phyloP scores from a whole-genome alignment of 2,113 vertebrate genomes.

The Cranoglanis bouderius region DNA sequence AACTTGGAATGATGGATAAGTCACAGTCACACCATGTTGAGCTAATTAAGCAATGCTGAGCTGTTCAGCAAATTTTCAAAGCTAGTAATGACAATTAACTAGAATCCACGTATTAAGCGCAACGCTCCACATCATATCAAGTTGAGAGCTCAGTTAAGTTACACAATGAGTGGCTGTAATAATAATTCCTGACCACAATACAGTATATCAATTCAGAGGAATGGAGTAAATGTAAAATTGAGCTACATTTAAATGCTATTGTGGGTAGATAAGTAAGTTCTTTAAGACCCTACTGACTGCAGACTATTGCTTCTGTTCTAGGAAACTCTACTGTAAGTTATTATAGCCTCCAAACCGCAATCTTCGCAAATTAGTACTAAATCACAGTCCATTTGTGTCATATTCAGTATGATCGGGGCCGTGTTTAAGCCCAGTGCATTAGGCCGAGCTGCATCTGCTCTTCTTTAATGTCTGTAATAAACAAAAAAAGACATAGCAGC shows the following conservation, averaged over 20 bases:
- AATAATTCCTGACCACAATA: too few species aligned
- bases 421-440: constrained; percentile 16
- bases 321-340: background rate
- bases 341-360: background rate
- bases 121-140: background rate
- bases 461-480: constrained; percentile 30
- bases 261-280: background rate
- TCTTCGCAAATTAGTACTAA: background rate
- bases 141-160: background rate
- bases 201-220: too few species aligned
- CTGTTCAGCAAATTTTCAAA: too few species aligned
- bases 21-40: too few species aligned
- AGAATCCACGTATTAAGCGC: too few species aligned
- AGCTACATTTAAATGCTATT: too few species aligned
- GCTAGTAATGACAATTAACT: too few species aligned
- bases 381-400: background rate
- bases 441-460: background rate
- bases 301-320: background rate
- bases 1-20: background rate
- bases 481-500: constrained; percentile 14
- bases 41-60: too few species aligned
- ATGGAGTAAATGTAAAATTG: too few species aligned
- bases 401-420: background rate
- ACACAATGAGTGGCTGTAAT: background rate
- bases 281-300: background rate